phyloP scores from a whole-genome alignment of 53 echinoderm and acorn worm species.

The Patiria pectinifera region DNA sequence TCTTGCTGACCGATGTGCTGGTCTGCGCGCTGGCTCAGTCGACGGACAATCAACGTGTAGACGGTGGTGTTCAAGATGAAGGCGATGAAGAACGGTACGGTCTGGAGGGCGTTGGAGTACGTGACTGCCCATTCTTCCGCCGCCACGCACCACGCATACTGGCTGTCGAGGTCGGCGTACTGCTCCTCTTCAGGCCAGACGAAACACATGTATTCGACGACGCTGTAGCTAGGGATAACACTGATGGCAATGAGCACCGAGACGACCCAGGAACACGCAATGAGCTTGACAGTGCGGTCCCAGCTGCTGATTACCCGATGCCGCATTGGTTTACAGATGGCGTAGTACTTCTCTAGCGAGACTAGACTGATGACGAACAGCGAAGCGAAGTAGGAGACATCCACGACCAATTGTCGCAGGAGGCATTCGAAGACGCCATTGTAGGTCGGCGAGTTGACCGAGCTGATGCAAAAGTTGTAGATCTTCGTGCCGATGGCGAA shows the following conservation, averaged over 20 bases:
- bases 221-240: conserved; percentile 68
- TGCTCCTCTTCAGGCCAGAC: conserved; percentile 62
- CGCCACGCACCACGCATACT: conserved; percentile 53
- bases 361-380: conserved; percentile 80
- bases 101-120: conserved; percentile 67
- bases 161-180: conserved; percentile 38
- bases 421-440: conserved; percentile 67
- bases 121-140: not conserved
- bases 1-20: not conserved
- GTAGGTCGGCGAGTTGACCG: conserved; percentile 67
- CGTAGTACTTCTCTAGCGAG: conserved; percentile 84
- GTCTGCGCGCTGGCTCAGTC: conserved; percentile 53
- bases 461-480: conserved; percentile 58
- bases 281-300: conserved; percentile 58
- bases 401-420: conserved; percentile 49
- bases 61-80: conserved; percentile 64
- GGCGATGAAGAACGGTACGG: conserved; percentile 80
- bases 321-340: conserved; percentile 75
- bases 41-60: conserved; percentile 71
- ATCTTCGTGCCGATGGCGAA: conserved; percentile 75
- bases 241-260: conserved; percentile 60
- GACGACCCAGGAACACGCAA: conserved; percentile 58
- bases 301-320: conserved; percentile 67
- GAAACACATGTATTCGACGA: conserved; percentile 56
- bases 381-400: conserved; percentile 76